Base-by-base conservation (phyloP, 2,888 invertebrate genomes). In the Creontiades dilutus region DNA sequence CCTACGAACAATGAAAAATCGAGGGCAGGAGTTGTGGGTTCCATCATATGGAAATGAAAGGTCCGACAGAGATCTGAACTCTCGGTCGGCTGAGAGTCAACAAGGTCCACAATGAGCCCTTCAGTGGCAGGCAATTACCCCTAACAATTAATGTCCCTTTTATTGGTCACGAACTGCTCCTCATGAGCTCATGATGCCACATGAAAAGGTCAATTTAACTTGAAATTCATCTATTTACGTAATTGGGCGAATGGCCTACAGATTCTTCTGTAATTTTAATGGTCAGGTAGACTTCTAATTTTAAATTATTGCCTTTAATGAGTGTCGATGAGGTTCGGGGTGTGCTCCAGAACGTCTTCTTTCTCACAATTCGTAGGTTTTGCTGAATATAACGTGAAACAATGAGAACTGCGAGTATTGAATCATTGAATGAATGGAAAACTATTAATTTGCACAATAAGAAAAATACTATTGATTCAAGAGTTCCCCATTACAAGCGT, bases 71-170 rank as follows among this genome's bases (percentile, higher is more conserved):
- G 4, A 7, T 46, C 78, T 37, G 78, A 78, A 78, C 78, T 78
- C 78, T 78, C 78, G 27, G 78, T 28, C 76, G 27, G 27, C 76
- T 16, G 57, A 16, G 57, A n/a, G 57, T 57, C 57, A n/a, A 12
- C 37, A 14, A 46, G 47, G 37, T 46, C 47, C 16, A 12, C 47
- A 16, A 19, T 16, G 37, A 46, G 47, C 46, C 78, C 47, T 78
- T 78, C 78, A 46, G 46, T 78, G 78, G 76, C 28, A 28, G 14
- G 28, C 76, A 76, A 76, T 76, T 76, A 76, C 78, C 46, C 78
- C 11, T 19, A 78, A 46, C 37, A 78, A 78, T 78, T 78, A 78
- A 78, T 46, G 78, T 78, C 78, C 46, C 47, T 78, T 78, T 78
- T 47, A 78, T 78, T 78, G 78, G 78, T 47, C 78, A 78, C 78